These are phyloP conservation scores for Elgaria multicarinata DNA, from an alignment of 2,113 vertebrate species.

Conservation along the genomic window DNA sequence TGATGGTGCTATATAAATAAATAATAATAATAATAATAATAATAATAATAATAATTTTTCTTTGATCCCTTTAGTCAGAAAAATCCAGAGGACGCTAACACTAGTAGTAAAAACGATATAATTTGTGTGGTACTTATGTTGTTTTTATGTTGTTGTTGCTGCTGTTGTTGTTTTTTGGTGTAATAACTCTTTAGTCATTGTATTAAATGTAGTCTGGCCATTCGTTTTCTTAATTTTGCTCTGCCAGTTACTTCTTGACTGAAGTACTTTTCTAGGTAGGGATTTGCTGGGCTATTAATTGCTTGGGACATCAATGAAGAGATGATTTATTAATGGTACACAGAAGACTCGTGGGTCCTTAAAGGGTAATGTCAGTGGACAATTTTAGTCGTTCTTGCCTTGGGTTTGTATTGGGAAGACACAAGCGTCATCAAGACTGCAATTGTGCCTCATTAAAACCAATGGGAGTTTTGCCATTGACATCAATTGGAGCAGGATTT, in stretches of 20 bases:
- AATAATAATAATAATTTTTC: no score
- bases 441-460: background rate
- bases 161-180: background rate
- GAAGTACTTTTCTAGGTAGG: no score
- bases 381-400: background rate
- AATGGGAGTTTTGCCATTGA: background rate
- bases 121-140: rapidly evolving
- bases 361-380: rapidly evolving
- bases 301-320: background rate
- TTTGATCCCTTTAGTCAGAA: background rate
- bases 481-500: background rate
- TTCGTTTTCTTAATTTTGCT: background rate
- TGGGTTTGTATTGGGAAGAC: background rate
- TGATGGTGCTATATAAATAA: no score
- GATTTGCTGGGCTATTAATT: background rate
- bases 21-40: no score
- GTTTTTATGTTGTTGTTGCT: background rate
- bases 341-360: rapidly evolving
- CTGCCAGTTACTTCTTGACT: no score
- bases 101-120: background rate
- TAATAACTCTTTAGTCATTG: background rate
- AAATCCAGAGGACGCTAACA: rapidly evolving
- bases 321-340: background rate
- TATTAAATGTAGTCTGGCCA: background rate
- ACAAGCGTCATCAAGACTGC: background rate